These are phyloP conservation scores for Synergus laeviventris DNA, from an alignment of 2,888 invertebrate species.

Conservation along the genomic window DNA sequence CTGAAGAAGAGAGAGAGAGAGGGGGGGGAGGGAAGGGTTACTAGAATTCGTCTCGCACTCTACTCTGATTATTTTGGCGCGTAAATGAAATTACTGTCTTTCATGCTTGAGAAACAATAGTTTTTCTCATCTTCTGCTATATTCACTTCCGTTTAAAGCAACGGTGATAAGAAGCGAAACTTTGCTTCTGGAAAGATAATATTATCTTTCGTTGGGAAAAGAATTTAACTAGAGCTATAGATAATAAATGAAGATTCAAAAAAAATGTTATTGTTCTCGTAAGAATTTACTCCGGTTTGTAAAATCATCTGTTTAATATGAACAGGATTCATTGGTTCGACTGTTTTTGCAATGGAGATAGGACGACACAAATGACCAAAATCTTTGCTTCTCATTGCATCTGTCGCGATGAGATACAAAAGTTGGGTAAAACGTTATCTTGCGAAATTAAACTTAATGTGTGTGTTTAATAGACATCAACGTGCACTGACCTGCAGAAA, in stretches of 20 bases:
- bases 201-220: not conserved
- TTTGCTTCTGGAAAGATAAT: not conserved
- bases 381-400: conserved; percentile 21
- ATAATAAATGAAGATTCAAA: not conserved
- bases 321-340: not conserved
- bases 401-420: conserved; percentile 10
- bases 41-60: not conserved
- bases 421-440: conserved; percentile 28
- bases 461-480: not conserved
- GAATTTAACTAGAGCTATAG: not conserved
- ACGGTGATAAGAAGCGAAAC: not conserved
- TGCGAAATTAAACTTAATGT: not conserved
- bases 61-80: not conserved
- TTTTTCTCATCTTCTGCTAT: not conserved
- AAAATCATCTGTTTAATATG: not conserved
- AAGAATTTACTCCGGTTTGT: not conserved
- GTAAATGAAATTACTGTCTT: conserved; percentile 28
- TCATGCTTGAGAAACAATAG: not conserved
- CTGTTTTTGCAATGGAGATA: not conserved
- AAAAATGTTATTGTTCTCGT: too few relatives aligned
- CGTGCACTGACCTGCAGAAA: conserved; percentile 87
- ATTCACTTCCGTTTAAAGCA: not conserved
- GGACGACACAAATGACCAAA: conserved; percentile 12
- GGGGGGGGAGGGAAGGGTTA: not conserved
- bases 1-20: not conserved